Conservation (phyloP, 2,797 vertebrate species). For the Catamblyrhynchus diadema region DNA sequence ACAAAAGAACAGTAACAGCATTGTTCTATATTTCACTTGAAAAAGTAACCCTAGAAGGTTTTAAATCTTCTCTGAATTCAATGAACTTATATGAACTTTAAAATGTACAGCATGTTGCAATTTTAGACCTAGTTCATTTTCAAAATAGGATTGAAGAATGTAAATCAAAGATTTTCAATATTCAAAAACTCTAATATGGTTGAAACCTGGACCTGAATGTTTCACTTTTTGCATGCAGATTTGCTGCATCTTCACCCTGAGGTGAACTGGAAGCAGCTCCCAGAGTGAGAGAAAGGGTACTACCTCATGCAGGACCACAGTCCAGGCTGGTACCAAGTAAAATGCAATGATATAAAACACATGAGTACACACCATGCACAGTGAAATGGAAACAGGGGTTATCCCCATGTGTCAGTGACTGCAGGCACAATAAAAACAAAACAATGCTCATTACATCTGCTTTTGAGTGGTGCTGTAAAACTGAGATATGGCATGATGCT, state of each 20-base stretch:
- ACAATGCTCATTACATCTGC: background rate
- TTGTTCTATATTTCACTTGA: background rate
- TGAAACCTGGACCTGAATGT: background rate
- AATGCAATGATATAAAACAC: background rate
- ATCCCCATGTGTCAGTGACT: background rate
- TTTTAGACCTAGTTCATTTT: background rate
- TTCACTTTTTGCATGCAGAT: background rate
- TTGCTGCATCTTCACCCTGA: background rate
- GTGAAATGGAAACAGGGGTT: accelerated
- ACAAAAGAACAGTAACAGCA: background rate
- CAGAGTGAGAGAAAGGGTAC: background rate
- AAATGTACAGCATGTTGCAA: background rate
- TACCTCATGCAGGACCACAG: background rate
- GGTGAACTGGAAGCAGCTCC: background rate
- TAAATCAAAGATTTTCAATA: background rate
- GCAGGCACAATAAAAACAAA: background rate
- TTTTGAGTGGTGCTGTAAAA: background rate
- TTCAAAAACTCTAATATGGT: background rate
- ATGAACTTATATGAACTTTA: background rate
- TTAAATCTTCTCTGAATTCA: background rate
- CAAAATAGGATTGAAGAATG: background rate
- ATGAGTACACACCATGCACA: accelerated
- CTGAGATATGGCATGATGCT: background rate
- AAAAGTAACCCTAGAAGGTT: background rate
- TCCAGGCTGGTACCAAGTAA: background rate